A percentile compares a stretch with the other conserved stretches of the same genome.
These are phyloP conservation scores for Brienomyrus brachyistius DNA, from an alignment of 2,113 vertebrate species.

Conservation along the genomic window DNA sequence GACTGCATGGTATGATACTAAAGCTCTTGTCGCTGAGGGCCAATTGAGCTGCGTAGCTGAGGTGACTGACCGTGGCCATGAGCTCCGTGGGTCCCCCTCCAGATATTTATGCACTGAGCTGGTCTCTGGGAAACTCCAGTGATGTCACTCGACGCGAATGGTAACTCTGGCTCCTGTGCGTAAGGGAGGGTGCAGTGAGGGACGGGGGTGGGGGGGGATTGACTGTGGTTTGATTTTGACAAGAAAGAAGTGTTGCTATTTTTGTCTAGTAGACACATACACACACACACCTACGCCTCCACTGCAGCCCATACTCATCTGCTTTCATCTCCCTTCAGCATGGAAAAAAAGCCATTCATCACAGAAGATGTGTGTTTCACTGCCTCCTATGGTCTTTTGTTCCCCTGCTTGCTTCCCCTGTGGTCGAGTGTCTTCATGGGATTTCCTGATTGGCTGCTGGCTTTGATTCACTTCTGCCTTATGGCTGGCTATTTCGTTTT, in stretches of 20 bases:
- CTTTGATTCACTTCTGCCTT: not conserved
- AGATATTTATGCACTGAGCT: not conserved
- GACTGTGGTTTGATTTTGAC: not conserved
- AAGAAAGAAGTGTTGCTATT: slow-evolving; percentile 27
- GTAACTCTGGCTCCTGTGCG: not conserved
- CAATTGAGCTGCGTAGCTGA: not conserved
- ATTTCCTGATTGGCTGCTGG: not conserved
- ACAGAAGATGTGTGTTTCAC: not conserved
- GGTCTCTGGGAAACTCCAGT: slow-evolving; percentile 13
- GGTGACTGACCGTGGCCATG: not conserved
- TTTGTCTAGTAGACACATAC: slow-evolving; percentile 16
- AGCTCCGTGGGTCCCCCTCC: not conserved
- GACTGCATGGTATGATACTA: slow-evolving; percentile 34
- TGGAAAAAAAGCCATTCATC: not conserved
- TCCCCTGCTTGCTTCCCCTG: not conserved
- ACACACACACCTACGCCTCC: slow-evolving; percentile 15
- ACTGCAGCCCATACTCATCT: not conserved
- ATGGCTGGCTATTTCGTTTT: not conserved
- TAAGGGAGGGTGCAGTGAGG: not conserved
- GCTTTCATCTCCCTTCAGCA: not conserved
- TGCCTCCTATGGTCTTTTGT: not conserved
- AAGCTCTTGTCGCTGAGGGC: not conserved
- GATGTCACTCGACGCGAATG: slow-evolving; percentile 13
- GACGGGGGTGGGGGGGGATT: slow-evolving; percentile 20
- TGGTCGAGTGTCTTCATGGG: not conserved